phyloP scores from a whole-genome alignment of 2,113 vertebrate species.

The Siphamia tubifer region DNA sequence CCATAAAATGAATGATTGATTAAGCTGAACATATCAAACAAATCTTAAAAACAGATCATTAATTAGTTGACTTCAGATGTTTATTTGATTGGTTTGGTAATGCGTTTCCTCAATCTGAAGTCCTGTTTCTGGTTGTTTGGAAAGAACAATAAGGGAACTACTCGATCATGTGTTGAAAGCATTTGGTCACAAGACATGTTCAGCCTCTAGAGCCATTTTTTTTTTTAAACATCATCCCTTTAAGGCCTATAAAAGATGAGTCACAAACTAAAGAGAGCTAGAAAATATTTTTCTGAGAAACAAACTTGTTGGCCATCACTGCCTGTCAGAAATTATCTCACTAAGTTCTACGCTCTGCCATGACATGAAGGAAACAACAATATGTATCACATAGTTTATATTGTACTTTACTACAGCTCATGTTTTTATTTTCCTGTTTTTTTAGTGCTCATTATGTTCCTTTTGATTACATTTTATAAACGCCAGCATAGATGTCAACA shows the following conservation, averaged over 20 bases:
- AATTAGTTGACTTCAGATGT: neutral
- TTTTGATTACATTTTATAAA: too few species aligned
- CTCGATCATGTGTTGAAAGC: slow-evolving; percentile 7
- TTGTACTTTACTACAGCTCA: too few species aligned
- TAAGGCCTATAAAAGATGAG: neutral
- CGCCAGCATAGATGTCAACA: too few species aligned
- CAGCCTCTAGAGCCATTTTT: neutral
- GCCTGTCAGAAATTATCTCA: neutral
- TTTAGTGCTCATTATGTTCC: too few species aligned
- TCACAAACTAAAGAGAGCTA: neutral
- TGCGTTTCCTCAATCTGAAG: neutral
- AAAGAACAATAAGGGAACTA: slow-evolving; percentile 28
- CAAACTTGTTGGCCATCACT: neutral
- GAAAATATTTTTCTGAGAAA: neutral
- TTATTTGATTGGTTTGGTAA: neutral
- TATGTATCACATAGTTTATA: too few species aligned
- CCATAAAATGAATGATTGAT: too few species aligned
- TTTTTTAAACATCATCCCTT: neutral
- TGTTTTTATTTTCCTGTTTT: too few species aligned
- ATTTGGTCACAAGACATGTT: slow-evolving; percentile 34
- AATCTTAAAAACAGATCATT: neutral
- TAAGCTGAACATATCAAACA: neutral
- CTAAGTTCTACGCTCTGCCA: neutral
- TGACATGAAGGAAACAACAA: too few species aligned
- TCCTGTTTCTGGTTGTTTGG: neutral